These are phyloP conservation scores for Pluvialis apricaria DNA, from an alignment of 2,113 vertebrate genomes.

Conservation along the genomic window DNA sequence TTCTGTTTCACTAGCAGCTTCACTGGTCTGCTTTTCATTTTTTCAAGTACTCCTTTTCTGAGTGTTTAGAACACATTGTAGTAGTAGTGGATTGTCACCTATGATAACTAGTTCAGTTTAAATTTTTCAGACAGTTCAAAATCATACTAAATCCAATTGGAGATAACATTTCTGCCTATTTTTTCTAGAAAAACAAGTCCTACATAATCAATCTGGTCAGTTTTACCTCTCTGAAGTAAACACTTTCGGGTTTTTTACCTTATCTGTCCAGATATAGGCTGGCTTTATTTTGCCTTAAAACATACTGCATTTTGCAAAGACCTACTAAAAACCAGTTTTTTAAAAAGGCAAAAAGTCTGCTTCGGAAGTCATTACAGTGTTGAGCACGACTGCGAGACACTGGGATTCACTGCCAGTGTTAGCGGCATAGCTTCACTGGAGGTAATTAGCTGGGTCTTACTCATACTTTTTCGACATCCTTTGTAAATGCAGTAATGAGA, in stretches of 20 bases:
- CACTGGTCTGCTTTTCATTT: background rate
- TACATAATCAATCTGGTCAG: background rate
- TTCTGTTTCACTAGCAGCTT: background rate
- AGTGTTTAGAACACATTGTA: background rate
- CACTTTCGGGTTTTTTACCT: background rate
- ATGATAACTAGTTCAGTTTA: background rate
- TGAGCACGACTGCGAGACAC: background rate
- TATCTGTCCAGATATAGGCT: background rate
- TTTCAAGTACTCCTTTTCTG: background rate
- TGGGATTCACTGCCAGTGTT: background rate
- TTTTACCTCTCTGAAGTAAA: background rate
- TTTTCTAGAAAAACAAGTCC: background rate
- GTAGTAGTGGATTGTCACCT: background rate
- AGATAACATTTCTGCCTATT: background rate
- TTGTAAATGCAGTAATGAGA: background rate
- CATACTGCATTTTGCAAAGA: background rate
- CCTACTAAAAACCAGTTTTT: background rate
- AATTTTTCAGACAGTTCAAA: background rate
- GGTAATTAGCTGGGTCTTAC: background rate
- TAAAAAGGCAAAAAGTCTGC: background rate
- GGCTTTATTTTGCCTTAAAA: background rate
- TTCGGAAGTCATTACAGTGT: background rate
- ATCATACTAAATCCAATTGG: background rate
- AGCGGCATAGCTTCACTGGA: background rate
- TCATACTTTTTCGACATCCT: background rate